Base-by-base conservation (phyloP, 2,113 vertebrate species). In the Thryonomys swinderianus region DNA sequence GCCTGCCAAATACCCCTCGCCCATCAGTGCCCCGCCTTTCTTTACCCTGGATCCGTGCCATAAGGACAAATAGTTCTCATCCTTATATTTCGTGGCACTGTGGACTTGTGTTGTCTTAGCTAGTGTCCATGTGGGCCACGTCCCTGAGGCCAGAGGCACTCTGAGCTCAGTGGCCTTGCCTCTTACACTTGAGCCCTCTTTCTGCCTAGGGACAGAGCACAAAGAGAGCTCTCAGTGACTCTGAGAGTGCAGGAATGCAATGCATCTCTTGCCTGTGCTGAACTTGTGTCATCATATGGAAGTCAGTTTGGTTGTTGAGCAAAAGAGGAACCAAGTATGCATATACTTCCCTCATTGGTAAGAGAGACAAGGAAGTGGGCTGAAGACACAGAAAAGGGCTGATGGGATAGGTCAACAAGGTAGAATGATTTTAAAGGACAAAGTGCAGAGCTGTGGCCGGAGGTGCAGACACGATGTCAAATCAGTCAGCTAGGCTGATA, bases 21-120 rank as follows among this genome's bases (percentile, higher is more conserved):
- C 23, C 0, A 1, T 80, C 88, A 88, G 32, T 34, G 34, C 79
- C 66, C 51, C 1, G 10, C 7, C 40, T 40, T 0, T n/a, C n/a
- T n/a, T 11, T 73, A 67, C 10, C 62, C 42, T 89, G 1, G 59
- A 27, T 10, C 11, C 40, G 79, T 51, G 53, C 17, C 4, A 2
- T 55, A 64, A 37, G 27, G 48, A 32, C n/a, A 30, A 23, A 23
- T 55, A 42, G 34, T 53, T 81, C 20, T 92, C n/a, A n/a, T n/a
- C 34, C 1, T 25, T 3, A 0, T 2, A 2, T 51, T 88, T 8
- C 9, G 1, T 0, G 12, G 12, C 20, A 51, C 17, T 16, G 25
- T n/a, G 32, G 16, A 11, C 59, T 34, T 0, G 0, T 4, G 0
- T 79, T 73, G 42, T 86, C 11, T 7, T 48, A 71, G 78, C n/a